Percentiles rank a stretch among this genome's conserved stretches.
Conservation (phyloP, 2,888 invertebrate genomes). For the Ophion costatus region DNA sequence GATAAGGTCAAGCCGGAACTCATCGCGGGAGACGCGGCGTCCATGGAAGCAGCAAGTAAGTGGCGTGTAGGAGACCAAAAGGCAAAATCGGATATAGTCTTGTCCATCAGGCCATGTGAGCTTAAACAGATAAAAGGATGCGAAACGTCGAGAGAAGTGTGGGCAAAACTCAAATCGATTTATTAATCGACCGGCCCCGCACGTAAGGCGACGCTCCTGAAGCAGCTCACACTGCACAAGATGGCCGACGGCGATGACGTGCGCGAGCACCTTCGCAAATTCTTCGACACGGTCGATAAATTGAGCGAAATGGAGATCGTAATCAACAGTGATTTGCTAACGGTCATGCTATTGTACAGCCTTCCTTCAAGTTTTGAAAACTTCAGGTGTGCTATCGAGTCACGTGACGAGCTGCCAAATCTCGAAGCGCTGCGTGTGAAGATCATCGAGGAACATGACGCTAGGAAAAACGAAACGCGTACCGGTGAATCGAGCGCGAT, state of each 20-base stretch:
- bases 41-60: neutral
- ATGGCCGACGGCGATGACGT: conserved; percentile 76
- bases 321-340: conserved; percentile 75
- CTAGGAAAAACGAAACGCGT: conserved; percentile 13
- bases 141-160: conserved; percentile 73
- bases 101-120: conserved; percentile 25
- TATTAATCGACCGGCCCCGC: conserved; percentile 80
- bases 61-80: conserved; percentile 12
- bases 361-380: conserved; percentile 15
- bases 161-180: conserved; percentile 77
- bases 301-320: conserved; percentile 74
- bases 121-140: conserved; percentile 47
- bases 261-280: conserved; percentile 75
- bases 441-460: conserved; percentile 20
- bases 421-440: conserved; percentile 8
- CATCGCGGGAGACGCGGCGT: neutral
- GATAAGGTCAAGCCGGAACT: conserved; percentile 2
- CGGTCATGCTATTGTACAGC: conserved; percentile 72
- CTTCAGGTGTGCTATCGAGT: conserved; percentile 17
- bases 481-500: neutral
- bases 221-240: conserved; percentile 75
- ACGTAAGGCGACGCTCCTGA: conserved; percentile 79
- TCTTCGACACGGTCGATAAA: conserved; percentile 78
- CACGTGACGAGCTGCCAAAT: neutral
- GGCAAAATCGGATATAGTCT: conserved; percentile 27